Base-by-base conservation (phyloP, 2,797 vertebrate species). In the Enteromius fasciolatus region DNA sequence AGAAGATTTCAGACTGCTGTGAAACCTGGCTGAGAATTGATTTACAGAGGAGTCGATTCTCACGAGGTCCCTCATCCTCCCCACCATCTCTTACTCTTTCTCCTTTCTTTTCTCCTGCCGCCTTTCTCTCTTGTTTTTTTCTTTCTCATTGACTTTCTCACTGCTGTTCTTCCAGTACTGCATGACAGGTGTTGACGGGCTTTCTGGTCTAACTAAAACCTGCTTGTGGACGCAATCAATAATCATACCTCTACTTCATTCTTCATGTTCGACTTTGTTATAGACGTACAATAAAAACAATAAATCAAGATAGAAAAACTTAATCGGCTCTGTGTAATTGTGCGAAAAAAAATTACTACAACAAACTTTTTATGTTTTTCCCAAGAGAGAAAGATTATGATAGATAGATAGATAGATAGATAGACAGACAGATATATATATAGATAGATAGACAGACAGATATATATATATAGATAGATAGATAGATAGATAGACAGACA, bases 21-120 rank as follows among this genome's bases (percentile, higher is more conserved):
- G 74, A 63, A 77, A 77, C 74, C 74, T 70, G 66, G 23, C 74
- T 68, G 50, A 83, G 74, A 69, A 83, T 83, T 83, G 81, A 83
- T 83, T 83, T 83, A 83, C 64, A 76, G 81, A 59, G 25, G 25
- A 83, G 74, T 76, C 64, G 23, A 68, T 83, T 76, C 64, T 77
- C 15, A 0, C n/a, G 64, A 59, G 81, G 50, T 23, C 28, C 46
- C 52, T 63, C 44, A 23, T 20, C n/a, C 48, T 59, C 33, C 36
- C 25, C 75, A 20, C 67, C 33, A 33, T 52, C 23, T 23, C 76
- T 57, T 36, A 23, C 25, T 72, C 72, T 67, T 11, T 70, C 66
- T 57, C 23, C 52, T 61, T 80, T 70, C 66, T 69, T 33, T 74
- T 81, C 77, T 69, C 12, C 15, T 44, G 39, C 54, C 0, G 17